A percentile compares a stretch with the other conserved stretches of the same genome.
Conservation (phyloP, 2,888 invertebrate species). For the Orthonychiurus folsomi region DNA sequence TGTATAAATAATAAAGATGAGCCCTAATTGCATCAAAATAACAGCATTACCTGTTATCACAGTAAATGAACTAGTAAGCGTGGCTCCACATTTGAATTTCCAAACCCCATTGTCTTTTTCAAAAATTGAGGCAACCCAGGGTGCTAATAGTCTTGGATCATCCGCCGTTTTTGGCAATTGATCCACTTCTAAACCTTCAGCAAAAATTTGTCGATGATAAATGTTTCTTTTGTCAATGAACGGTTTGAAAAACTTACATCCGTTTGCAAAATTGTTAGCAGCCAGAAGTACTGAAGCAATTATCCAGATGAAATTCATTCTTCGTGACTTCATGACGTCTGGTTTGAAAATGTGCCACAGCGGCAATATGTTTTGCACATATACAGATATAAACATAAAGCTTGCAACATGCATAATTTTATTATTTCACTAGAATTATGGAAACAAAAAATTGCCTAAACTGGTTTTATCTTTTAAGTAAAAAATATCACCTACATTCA, state of each 20-base stretch:
- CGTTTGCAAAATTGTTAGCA: neutral
- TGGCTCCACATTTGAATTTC: slow-evolving; percentile 4
- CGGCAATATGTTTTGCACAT: too few species aligned
- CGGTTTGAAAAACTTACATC: neutral
- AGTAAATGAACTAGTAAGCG: neutral
- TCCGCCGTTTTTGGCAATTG: neutral
- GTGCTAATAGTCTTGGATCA: neutral
- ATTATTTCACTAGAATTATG: too few species aligned
- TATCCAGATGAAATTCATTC: too few species aligned
- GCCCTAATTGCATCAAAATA: neutral
- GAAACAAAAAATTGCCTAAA: too few species aligned
- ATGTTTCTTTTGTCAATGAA: neutral
- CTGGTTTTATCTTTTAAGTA: too few species aligned
- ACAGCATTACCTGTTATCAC: neutral
- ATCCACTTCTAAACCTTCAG: neutral
- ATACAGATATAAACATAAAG: too few species aligned
- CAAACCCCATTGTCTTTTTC: neutral
- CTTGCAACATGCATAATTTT: too few species aligned
- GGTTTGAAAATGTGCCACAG: too few species aligned
- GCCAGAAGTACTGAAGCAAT: neutral
- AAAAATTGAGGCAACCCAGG: slow-evolving; percentile 9
- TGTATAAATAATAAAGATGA: too few species aligned
- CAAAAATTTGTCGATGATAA: neutral
- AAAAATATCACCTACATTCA: too few species aligned
- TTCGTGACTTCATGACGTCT: too few species aligned